Base-by-base conservation (phyloP, 1,140 invertebrate species). In the Drosophila pseudoobscura region DNA sequence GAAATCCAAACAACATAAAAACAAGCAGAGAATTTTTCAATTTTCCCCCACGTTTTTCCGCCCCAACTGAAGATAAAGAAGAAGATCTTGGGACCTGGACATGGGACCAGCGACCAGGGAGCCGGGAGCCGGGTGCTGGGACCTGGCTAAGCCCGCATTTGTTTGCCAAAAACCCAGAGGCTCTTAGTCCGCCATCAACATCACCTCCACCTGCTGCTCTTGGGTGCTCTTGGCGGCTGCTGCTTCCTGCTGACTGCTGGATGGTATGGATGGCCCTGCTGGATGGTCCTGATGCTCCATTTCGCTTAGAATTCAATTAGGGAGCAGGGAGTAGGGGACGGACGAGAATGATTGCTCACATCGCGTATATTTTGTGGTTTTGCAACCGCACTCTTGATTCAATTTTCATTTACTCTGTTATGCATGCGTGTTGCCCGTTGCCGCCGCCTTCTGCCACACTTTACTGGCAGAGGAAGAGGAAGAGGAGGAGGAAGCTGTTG, bases 241-340 rank as follows among this genome's bases (percentile, higher is more conserved):
- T 44, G 31, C 31, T 35, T 35, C 31, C 31, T 35, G 8, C 9
- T 4, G 31, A 35, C 31, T 35, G 31, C 8, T 31, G 29, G 29
- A 31, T 31, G 29, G 29, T 31, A 26, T 31, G 29, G 29, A 31
- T 8, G 29, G 29, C 2, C 31, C 31, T 5, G 4, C 4, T 5
- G 5, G 24, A 3, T 11, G 31, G 3, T 35, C 43, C 55, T 41
- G 55, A 58, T 56, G 45, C 57, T 62, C 39, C 70, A 70, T 73
- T 58, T 65, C 62, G 63, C 63, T 78, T 79, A 71, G 78, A 82
- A 82, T 82, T 82, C 78, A 82, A 82, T 82, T 82, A 77, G 5
- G 24, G 24, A 26, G 24, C 24, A 26, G 24, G 39, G 44, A 39
- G 2, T 22, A 5, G 5, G 17, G 17, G 24, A 39, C 44, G 56